Evolutionary conservation across 2,888 invertebrate species (phyloP).

Genomic region (Drosophila pseudotalamancana): DNA sequence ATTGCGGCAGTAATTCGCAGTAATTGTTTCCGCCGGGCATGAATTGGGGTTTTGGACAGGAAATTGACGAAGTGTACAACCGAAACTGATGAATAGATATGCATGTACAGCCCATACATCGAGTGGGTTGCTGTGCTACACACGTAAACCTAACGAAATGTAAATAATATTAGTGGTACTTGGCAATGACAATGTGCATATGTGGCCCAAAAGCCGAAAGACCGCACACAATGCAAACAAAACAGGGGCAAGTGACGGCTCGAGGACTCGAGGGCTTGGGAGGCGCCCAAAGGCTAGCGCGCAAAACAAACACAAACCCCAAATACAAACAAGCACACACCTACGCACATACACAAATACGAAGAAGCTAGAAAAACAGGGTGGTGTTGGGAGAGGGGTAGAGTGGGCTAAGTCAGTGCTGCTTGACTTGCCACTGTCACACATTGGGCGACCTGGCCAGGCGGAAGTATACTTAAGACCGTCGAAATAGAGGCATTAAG

Average conservation of each 20-base stretch:
- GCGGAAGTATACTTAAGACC: conserved; percentile 80
- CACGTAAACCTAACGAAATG: conserved; percentile 73
- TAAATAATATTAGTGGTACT: conserved; percentile 78
- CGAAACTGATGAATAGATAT: conserved; percentile 33
- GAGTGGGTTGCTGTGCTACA: conserved; percentile 28
- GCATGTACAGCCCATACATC: conserved; percentile 16
- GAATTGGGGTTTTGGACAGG: not conserved
- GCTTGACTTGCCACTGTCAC: conserved; percentile 78
- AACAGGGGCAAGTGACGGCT: conserved; percentile 60
- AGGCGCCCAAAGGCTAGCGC: conserved; percentile 66
- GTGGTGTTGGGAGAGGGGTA: not conserved
- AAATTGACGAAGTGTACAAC: conserved; percentile 16
- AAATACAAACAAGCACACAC: conserved; percentile 54
- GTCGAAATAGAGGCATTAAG: conserved; percentile 81
- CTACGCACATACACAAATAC: conserved; percentile 16
- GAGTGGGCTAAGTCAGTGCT: conserved; percentile 45
- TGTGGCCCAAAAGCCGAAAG: conserved; percentile 63
- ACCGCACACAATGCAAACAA: conserved; percentile 61
- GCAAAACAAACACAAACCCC: conserved; percentile 69
- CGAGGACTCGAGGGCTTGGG: conserved; percentile 33
- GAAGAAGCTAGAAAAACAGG: conserved; percentile 68
- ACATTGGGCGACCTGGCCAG: conserved; percentile 54
- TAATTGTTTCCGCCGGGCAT: conserved; percentile 70
- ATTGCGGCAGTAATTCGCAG: conserved; percentile 55
- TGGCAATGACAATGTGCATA: conserved; percentile 79